Evolutionary conservation across 92 coral and sea anemone species (phyloP).

Genomic region (Galaxea fascicularis): DNA sequence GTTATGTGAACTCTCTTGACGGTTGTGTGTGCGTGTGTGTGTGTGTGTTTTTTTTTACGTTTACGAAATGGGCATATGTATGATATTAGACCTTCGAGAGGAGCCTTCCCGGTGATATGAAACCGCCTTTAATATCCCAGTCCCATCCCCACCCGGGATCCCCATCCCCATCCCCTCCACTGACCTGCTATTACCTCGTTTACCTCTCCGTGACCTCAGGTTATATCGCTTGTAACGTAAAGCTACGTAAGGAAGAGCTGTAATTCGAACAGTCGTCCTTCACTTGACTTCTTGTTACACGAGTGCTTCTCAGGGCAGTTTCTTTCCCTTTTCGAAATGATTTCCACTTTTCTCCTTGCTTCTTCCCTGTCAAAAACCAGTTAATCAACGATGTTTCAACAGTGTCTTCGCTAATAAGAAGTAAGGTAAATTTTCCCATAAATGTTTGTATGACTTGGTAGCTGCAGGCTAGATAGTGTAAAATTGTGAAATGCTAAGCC

Average conservation of each 20-base stretch:
- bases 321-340: neutral
- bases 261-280: neutral
- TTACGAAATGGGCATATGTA: no score
- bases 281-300: slow-evolving; percentile 21
- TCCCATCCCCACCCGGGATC: no score
- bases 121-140: no score
- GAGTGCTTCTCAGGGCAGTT: neutral
- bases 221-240: slow-evolving; percentile 21
- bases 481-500: no score
- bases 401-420: neutral
- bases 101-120: no score
- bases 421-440: neutral
- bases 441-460: no score
- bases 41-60: no score
- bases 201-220: slow-evolving; percentile 20
- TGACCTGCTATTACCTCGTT: neutral
- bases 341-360: slow-evolving; percentile 45
- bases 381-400: neutral
- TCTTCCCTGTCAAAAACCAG: neutral
- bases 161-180: no score
- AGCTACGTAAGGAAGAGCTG: neutral
- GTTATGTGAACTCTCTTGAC: no score
- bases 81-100: no score
- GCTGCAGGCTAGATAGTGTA: no score
- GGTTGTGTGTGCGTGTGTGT: no score